Evolutionary conservation across 2,888 invertebrate species (phyloP), one percentile per base, ranked within the genome.

Genomic region (Lathronympha strigana): DNA sequence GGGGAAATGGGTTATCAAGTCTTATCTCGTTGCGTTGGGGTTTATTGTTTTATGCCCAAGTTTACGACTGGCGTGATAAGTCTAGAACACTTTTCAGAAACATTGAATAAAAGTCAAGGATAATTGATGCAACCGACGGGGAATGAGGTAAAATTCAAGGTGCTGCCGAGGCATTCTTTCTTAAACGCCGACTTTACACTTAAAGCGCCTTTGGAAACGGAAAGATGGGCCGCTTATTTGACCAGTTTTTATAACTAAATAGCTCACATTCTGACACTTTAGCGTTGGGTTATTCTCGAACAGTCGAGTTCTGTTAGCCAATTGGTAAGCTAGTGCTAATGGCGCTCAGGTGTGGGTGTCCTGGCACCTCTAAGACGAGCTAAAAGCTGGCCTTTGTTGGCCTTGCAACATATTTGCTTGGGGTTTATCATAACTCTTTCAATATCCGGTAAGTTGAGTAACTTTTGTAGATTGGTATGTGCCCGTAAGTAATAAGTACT

Each of bases 1-100:
- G 73, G 75, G 78, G 72, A 80, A 83, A 81, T 84, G 79, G 80
- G 82, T 83, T 86, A 86, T 81, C 81, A 73, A 61, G 13, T 17
- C 61, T 62, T 79, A 78, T 78, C 72, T 69, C 69, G 63, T 69
- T 75, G 73, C 54, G 67, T 70, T 67, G 75, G 71, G 61, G 68
- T 80, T 80, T 81, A 83, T 80, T 83, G 78, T 80, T 81, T 80
- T 82, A 83, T 75, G 40, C 21, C 51, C 21, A 43, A 49, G 60
- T 61, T 54, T 54, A 53, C 38, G 47, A 43, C 43, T 33, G 11
- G n/a, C 21, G 21, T 45, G 66, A 61, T 66, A 61, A 61, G 60
- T 38, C 63, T 57, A 43, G 66, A 40, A 54, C 15, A 28, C 43
- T 36, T 58, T 60, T 58, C 38, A 28, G 47, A 51, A 64, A 60